A percentile compares a stretch with the other conserved stretches of the same genome.
phyloP scores from a whole-genome alignment of 2,797 vertebrate genomes.

The Rhabdomys pumilio region DNA sequence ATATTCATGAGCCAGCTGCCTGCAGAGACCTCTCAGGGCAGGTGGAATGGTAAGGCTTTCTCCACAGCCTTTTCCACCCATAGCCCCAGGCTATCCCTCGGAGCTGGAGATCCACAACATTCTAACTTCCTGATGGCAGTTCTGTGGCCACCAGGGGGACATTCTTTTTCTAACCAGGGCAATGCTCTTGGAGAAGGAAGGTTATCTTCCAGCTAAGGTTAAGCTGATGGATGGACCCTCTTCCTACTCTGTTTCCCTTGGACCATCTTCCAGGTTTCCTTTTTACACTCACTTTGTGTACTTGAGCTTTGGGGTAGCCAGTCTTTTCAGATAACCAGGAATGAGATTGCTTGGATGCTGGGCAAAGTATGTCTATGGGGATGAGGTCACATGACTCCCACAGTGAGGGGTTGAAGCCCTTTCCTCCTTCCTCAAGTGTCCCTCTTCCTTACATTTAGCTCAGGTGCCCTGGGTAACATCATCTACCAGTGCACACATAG shows the following conservation, averaged over 20 bases:
- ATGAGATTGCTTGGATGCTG: neutral
- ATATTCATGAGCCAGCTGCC: constrained; percentile 12
- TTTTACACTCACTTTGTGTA: neutral
- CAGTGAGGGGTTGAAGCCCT: neutral
- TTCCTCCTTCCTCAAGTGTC: neutral
- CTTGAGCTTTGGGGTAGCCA: neutral
- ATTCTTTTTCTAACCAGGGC: neutral
- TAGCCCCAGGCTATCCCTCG: neutral
- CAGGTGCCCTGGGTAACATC: neutral
- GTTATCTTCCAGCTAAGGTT: constrained; percentile 20
- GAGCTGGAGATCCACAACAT: neutral
- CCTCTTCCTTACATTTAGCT: neutral
- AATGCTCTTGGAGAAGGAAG: constrained; percentile 21
- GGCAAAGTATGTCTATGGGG: neutral
- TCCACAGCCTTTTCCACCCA: neutral
- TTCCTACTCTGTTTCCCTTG: neutral
- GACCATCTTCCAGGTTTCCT: neutral
- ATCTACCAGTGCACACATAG: neutral
- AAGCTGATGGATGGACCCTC: neutral
- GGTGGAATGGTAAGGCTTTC: neutral
- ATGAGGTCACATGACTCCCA: neutral
- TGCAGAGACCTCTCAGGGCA: neutral
- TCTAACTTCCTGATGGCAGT: neutral
- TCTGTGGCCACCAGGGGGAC: neutral
- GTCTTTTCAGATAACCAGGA: constrained; percentile 5